Evolutionary conservation across 2,113 vertebrate genomes (phyloP).

Genomic region (Indicator maculatus): DNA sequence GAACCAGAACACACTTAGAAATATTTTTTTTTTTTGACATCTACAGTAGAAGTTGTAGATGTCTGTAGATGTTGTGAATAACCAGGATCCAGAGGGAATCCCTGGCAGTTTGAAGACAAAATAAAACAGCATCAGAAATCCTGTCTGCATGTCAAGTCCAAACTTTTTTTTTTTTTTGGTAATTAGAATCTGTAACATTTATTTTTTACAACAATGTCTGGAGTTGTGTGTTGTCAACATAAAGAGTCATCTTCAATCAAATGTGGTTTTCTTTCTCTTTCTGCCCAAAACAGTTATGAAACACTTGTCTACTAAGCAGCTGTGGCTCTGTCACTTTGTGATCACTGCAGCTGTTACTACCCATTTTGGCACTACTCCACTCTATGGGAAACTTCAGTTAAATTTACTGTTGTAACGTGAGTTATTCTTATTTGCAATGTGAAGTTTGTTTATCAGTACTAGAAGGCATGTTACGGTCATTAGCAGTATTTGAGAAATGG

Average conservation of each 20-base stretch:
- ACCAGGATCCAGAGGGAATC: neutral
- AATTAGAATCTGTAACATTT: slow-evolving; percentile 12
- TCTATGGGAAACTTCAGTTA: neutral
- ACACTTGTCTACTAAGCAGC: neutral
- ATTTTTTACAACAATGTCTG: slow-evolving; percentile 16
- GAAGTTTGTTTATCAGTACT: neutral
- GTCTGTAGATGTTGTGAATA: neutral
- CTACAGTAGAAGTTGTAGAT: neutral
- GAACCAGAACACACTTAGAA: slow-evolving; percentile 31
- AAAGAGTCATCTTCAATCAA: neutral
- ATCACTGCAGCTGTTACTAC: neutral
- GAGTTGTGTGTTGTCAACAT: neutral
- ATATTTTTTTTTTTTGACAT: slow-evolving; percentile 45
- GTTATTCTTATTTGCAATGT: neutral
- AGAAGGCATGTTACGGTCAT: neutral
- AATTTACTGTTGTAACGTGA: neutral
- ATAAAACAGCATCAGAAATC: slow-evolving; percentile 5
- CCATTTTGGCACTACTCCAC: neutral
- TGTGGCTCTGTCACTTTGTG: neutral
- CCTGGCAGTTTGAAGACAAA: neutral
- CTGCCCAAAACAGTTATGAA: neutral
- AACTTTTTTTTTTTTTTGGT: neutral
- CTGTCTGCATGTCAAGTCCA: slow-evolving; percentile 5
- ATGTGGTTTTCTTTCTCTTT: neutral
- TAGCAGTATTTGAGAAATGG: neutral